Percentiles rank a stretch among this genome's conserved stretches.
Evolutionary conservation across 2,113 vertebrate genomes (phyloP).

Genomic region (Eudorcas thomsonii): DNA sequence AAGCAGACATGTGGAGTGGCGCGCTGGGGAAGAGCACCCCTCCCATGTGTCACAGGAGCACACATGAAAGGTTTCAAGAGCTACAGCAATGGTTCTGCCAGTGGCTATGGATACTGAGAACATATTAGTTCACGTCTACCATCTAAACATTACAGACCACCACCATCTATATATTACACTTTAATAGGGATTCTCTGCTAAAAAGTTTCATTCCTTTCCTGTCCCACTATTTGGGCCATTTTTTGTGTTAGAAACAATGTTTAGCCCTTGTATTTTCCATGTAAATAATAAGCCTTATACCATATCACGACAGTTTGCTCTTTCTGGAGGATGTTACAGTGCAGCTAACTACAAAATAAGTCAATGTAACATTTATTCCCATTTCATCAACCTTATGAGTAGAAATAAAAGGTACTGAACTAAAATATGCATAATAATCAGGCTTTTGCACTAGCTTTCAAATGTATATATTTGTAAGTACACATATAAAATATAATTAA

Average conservation of each 20-base stretch:
- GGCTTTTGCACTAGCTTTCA: background rate
- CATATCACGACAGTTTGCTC: background rate
- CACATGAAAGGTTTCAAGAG: background rate
- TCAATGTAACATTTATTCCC: background rate
- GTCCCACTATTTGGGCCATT: background rate
- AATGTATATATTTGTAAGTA: background rate
- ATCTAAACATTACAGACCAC: background rate
- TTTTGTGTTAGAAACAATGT: background rate
- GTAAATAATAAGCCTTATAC: conserved; percentile 34
- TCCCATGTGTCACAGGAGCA: background rate
- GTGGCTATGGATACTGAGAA: background rate
- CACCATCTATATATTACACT: background rate
- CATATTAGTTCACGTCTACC: background rate
- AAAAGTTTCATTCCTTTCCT: background rate
- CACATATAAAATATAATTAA: background rate
- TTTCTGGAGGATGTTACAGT: background rate
- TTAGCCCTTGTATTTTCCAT: background rate
- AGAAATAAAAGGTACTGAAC: background rate
- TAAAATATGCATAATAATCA: background rate
- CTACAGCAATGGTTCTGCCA: background rate
- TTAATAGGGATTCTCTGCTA: background rate
- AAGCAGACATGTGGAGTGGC: background rate
- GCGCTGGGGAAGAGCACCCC: background rate
- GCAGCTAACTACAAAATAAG: background rate
- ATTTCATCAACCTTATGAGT: background rate